Conservation (phyloP, 2,797 vertebrate species). For the Pteropus rufus region DNA sequence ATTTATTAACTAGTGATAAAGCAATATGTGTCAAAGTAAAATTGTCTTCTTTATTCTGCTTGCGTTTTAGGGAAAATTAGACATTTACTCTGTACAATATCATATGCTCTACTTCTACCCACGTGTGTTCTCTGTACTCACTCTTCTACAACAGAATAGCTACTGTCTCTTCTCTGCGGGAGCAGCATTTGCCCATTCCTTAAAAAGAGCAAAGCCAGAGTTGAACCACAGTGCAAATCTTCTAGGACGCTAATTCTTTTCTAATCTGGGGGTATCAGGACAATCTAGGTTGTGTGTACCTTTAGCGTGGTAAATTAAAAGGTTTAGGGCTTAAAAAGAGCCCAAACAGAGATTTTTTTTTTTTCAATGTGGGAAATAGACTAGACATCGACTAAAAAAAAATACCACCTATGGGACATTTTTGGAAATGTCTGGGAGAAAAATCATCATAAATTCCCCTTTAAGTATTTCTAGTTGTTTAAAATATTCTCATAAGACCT, state of each 20-base stretch:
- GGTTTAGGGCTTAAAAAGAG: neutral
- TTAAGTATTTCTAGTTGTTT: neutral
- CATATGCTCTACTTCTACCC: neutral
- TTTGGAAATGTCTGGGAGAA: neutral
- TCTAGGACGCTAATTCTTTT: neutral
- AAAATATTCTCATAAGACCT: neutral
- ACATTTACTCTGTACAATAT: neutral
- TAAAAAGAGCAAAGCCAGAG: neutral
- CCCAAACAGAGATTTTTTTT: neutral
- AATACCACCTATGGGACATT: neutral
- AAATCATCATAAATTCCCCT: neutral
- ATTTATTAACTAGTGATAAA: neutral
- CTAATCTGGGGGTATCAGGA: neutral
- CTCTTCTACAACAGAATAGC: neutral
- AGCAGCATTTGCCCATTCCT: neutral
- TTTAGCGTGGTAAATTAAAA: neutral
- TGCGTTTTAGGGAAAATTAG: neutral
- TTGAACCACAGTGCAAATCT: neutral
- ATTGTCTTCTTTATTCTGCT: neutral
- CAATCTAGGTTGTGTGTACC: neutral
- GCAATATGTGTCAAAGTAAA: neutral
- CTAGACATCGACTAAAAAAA: neutral
- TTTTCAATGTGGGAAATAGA: neutral
- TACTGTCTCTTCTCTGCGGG: neutral
- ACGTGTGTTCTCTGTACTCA: neutral